Base-by-base conservation (phyloP, 2,888 invertebrate genomes). In the Chouioia cunea region DNA sequence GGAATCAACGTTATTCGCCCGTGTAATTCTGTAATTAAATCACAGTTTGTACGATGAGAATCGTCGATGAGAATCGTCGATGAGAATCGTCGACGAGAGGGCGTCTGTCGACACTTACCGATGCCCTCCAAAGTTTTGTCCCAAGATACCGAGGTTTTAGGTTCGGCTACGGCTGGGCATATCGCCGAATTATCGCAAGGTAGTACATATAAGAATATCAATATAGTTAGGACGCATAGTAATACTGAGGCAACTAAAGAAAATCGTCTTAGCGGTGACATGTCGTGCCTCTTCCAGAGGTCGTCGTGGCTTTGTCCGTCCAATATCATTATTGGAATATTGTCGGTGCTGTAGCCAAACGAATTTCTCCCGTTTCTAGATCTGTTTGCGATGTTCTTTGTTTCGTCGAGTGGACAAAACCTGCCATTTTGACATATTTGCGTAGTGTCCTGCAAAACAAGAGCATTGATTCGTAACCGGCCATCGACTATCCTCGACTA, bases 131-230 rank as follows among this genome's bases (percentile, higher is more conserved):
- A 78, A 47, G 81, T 82, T 76, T 81, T 82, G 57, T 86, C 86
- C 87, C 86, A 86, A 0, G 86, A 82, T 57, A 84, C 73, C 10
- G 79, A 79, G 54, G 78, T 74, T 71, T 76, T 79, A 44, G 77
- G 75, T 63, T 79, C 77, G 20, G 78, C 66, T 10, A 77, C 63
- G 20, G 81, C 75, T 20, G 90, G 88, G 77, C 94, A 94, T 63
- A 91, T 90, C 16, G 90, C 89, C 6, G 89, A 89, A 79, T 92
- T 91, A 3, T 91, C 89, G 79, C 94, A 95, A 0, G 94, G 94
- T 77, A 92, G 86, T 15, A 91, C 89, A 91, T 92, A 93, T 6
- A 93, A 86, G 81, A 93, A 95, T 79, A 92, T 88, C 52, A 93
- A 86, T 59, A 93, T 90, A 8, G 92, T 92, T 70, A 91, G 86